Base-by-base conservation (phyloP, 2,888 invertebrate genomes). In the Drosophila antonietae region DNA sequence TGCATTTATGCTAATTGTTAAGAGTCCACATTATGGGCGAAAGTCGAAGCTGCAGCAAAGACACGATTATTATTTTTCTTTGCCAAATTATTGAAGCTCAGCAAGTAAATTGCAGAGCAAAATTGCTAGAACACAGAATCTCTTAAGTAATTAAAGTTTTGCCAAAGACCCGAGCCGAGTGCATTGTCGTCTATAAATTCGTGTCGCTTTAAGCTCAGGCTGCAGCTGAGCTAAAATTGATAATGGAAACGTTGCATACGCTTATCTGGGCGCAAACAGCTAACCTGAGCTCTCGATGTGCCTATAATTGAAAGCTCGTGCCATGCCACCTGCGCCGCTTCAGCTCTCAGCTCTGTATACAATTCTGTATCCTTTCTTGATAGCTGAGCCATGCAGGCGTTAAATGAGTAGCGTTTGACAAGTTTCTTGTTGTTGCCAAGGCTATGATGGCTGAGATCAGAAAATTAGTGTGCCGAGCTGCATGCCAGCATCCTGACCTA, bases 351-450 rank as follows among this genome's bases (percentile, higher is more conserved):
- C 41, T 37, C 37, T 39, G 39, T 39, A 39, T 39, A 5, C 9
- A 4, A 6, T 14, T n/a, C 28, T 18, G 18, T n/a, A 15, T 15
- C 33, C 28, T 53, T 14, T 8, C 55, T 44, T 39, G 74, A 61
- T 55, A 59, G 61, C 62, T 56, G 75, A 78, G 62, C 59, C 86
- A 88, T 56, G 80, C 74, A 83, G 77, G 88, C 83, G 88, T 88
- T 80, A 85, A 88, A 81, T 83, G 85, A 88, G 88, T 67, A 74
- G 73, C 83, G 74, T 81, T 81, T 86, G 86, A 83, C 86, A 83
- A 72, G 53, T 49, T 65, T 43, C 66, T 53, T 43, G 49, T 9
- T 66, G 62, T 43, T 62, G 39, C 28, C 39, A 39, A 39, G 39
- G 49, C 9, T 63, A 59, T 39, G 58, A 59, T 39, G 58, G 61